A percentile compares a stretch with the other conserved stretches of the same genome.
Conservation (phyloP, 2,888 invertebrate genomes). For the Nasonovia ribisnigri region DNA sequence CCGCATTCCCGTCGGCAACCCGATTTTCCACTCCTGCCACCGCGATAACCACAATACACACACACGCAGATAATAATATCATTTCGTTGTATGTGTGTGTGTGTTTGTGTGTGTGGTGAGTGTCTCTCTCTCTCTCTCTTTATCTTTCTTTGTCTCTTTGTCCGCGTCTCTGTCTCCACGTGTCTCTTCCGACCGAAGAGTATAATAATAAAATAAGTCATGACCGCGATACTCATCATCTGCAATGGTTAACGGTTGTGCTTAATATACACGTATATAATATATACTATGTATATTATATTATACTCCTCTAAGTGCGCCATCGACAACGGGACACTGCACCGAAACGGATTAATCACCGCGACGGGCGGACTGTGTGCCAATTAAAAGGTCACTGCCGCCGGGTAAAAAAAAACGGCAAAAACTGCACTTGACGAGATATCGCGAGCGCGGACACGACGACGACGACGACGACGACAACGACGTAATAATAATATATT, state of each 20-base stretch:
- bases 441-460: slow-evolving; percentile 9
- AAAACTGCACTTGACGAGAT: slow-evolving; percentile 26
- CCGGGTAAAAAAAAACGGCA: background rate
- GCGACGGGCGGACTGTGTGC: background rate
- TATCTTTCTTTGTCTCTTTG: background rate
- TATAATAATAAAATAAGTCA: slow-evolving; percentile 34
- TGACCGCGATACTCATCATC: slow-evolving; percentile 47
- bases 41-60: background rate
- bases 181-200: background rate
- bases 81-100: background rate
- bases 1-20: slow-evolving; percentile 31
- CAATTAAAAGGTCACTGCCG: slow-evolving; percentile 44
- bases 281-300: background rate
- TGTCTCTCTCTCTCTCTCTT: background rate
- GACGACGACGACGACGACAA: background rate
- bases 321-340: slow-evolving; percentile 20
- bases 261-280: background rate
- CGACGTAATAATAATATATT: background rate
- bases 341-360: slow-evolving; percentile 37
- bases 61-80: background rate
- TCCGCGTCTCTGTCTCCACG: background rate
- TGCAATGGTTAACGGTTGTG: background rate
- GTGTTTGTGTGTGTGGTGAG: no score
- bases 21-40: background rate
- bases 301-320: background rate